Conservation (phyloP, 2,113 vertebrate species). For the Tympanuchus pallidicinctus region DNA sequence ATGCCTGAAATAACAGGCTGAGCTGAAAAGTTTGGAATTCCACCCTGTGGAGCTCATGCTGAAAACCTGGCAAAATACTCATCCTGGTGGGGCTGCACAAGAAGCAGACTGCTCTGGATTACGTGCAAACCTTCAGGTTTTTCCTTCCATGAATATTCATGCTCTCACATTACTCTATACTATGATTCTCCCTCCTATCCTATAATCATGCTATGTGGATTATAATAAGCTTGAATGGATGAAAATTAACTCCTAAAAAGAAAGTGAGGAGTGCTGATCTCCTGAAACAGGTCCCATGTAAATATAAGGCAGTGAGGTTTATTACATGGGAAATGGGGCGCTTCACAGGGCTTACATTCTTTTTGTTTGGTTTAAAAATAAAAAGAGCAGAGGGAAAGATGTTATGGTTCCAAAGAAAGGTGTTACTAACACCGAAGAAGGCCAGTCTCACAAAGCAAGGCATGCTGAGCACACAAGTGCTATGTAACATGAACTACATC, state of each 20-base stretch:
- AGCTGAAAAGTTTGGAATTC: not conserved
- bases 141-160: not conserved
- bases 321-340: not conserved
- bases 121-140: not conserved
- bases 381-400: not conserved
- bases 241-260: not conserved
- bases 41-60: not conserved
- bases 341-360: not conserved
- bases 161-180: not conserved
- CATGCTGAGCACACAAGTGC: not conserved
- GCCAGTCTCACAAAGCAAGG: not conserved
- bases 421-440: not conserved
- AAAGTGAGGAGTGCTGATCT: not conserved
- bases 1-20: not conserved
- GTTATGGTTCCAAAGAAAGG: not conserved
- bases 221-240: not conserved
- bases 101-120: not conserved
- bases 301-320: not conserved
- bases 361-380: conserved; percentile 6
- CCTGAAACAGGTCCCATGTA: not conserved
- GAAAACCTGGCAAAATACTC: not conserved
- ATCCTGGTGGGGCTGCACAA: not conserved
- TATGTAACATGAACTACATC: not conserved
- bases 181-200: not conserved
- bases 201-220: not conserved